Conservation (phyloP, 2,113 vertebrate species). For the Sisor rabdophorus region DNA sequence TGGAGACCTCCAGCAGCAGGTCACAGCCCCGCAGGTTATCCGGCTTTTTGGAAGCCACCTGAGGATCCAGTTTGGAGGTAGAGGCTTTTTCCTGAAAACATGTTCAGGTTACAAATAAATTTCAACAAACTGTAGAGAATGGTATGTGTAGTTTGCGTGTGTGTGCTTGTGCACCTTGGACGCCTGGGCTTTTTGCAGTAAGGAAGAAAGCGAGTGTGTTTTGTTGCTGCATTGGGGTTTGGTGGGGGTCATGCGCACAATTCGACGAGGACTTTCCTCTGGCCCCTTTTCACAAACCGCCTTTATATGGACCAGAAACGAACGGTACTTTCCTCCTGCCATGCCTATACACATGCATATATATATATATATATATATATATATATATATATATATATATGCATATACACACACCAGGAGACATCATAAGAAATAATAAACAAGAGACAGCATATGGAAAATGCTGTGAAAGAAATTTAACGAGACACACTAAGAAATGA, state of each 20-base stretch:
- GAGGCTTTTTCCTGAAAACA: constrained; percentile 81
- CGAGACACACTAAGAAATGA: too few species aligned
- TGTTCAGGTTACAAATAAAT: background rate
- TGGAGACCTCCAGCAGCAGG: constrained; percentile 92
- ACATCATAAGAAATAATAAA: too few species aligned
- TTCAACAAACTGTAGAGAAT: background rate
- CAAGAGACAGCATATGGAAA: too few species aligned
- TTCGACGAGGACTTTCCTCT: constrained; percentile 84
- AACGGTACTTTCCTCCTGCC: constrained; percentile 97
- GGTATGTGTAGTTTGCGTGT: background rate
- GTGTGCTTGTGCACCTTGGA: constrained; percentile 77
- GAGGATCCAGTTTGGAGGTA: constrained; percentile 79
- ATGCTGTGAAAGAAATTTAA: too few species aligned
- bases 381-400: too few species aligned
- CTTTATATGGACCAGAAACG: constrained; percentile 97
- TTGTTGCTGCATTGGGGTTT: constrained; percentile 82
- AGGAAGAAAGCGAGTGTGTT: constrained; percentile 87
- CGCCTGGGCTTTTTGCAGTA: constrained; percentile 91
- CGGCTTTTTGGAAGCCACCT: constrained; percentile 81
- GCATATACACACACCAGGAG: too few species aligned
- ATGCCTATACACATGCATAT: constrained; percentile 72
- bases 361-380: background rate
- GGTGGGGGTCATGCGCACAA: constrained; percentile 86
- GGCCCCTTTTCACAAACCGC: constrained; percentile 85
- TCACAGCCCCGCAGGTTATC: constrained; percentile 93